Conservation (phyloP, 2,888 invertebrate genomes). For the Eupsilia transversa region DNA sequence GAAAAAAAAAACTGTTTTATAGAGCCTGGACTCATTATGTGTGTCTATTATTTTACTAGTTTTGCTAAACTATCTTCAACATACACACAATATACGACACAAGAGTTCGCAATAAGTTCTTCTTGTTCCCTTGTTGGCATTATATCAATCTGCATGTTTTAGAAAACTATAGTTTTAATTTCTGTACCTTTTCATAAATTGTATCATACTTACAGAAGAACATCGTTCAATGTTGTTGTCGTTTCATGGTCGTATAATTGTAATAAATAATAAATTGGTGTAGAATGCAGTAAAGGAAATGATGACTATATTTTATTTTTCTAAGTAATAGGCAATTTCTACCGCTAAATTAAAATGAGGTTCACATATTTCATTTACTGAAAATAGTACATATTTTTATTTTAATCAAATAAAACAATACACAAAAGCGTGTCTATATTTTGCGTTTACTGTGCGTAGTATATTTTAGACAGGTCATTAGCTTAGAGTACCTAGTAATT, state of each 20-base stretch:
- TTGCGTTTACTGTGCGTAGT: conserved; percentile 2
- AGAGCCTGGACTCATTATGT: neutral
- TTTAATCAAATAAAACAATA: conserved; percentile 1
- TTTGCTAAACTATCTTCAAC: neutral
- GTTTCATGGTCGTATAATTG: neutral
- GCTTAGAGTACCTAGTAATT: neutral
- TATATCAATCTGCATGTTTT: neutral
- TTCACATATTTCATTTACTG: neutral
- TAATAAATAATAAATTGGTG: neutral
- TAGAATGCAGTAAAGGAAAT: neutral
- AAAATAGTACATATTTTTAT: neutral
- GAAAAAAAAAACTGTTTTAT: neutral
- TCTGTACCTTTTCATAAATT: neutral
- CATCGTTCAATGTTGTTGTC: neutral
- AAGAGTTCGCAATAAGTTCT: neutral
- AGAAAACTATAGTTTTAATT: neutral
- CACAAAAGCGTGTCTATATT: conserved; percentile 7
- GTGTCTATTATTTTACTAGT: neutral
- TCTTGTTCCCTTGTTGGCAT: neutral
- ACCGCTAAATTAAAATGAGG: neutral
- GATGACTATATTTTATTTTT: neutral
- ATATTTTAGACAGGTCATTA: conserved; percentile 5
- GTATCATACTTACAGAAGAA: neutral
- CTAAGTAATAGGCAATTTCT: neutral
- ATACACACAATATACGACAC: too few relatives aligned